These are phyloP conservation scores for Lampris incognitus DNA, from an alignment of 2,113 vertebrate genomes.

Conservation along the genomic window DNA sequence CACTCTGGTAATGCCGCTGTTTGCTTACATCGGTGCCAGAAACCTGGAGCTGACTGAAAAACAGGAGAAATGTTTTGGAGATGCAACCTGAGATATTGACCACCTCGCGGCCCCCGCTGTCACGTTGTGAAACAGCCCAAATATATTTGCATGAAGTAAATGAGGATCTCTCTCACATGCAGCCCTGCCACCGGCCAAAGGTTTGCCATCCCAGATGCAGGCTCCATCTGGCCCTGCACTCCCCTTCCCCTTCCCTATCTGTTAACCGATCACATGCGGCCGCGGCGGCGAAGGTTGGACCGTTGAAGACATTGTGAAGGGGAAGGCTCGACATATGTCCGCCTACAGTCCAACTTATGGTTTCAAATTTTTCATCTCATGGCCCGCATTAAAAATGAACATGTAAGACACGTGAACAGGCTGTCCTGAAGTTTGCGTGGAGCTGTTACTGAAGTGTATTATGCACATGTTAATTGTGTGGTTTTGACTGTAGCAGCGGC, in stretches of 20 bases:
- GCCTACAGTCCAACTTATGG: neutral
- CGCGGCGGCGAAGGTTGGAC: neutral
- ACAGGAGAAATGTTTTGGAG: conserved; percentile 48
- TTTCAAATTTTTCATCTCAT: too few relatives aligned
- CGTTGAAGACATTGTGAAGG: neutral
- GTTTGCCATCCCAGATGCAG: conserved; percentile 78
- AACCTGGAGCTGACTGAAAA: conserved; percentile 23
- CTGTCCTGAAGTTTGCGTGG: too few relatives aligned
- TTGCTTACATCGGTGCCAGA: conserved; percentile 21
- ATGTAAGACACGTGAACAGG: too few relatives aligned
- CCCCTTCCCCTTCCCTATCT: conserved; percentile 19
- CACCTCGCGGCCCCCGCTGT: conserved; percentile 64
- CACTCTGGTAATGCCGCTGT: neutral
- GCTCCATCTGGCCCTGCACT: conserved; percentile 75
- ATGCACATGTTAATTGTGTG: too few relatives aligned
- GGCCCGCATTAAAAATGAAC: too few relatives aligned
- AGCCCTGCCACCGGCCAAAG: conserved; percentile 71
- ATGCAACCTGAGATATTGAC: conserved; percentile 55
- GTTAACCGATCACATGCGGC: conserved; percentile 23
- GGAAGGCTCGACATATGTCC: neutral
- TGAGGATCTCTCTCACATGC: conserved; percentile 71
- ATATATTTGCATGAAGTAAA: conserved; percentile 82
- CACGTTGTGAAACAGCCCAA: conserved; percentile 64
- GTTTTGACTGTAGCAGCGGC: too few relatives aligned
- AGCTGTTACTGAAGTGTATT: neutral